Base-by-base conservation (phyloP, 2,113 vertebrate genomes). In the Perca fluviatilis region DNA sequence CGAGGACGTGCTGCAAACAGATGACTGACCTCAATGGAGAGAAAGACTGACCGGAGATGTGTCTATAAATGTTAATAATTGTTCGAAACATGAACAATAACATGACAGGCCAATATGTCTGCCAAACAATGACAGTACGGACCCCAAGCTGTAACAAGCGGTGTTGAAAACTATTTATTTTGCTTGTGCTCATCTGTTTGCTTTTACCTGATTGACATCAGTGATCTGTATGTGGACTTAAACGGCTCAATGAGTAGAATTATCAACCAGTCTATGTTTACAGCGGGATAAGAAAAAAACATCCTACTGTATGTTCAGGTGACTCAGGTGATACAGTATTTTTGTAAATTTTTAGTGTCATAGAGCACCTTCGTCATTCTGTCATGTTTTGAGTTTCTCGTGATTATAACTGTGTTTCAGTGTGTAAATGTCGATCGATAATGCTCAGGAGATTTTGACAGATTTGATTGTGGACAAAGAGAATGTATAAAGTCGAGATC, bases 401-500 rank as follows among this genome's bases (percentile, higher is more conserved):
- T 86, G 68, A 82, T 83, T 88, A 23, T 80, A 65, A 27, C 19
- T 86, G 60, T 74, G 58, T 90, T 72, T 81, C 15, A 67, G 5
- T 80, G 72, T 90, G 70, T 85, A 53, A 56, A 70, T 87, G 82
- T 83, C 27, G 73, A 62, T 83, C 13, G 56, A 75, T 56, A 73
- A 79, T 73, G 82, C 93, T 93, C 92, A 94, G 92, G 91, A 86
- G 71, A 62, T 87, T 74, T 75, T 78, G 92, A 94, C 92, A 87
- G 78, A 86, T 79, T 79, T 93, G 91, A 93, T 92, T 94, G 92
- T 93, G 83, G 92, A 93, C 91, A 89, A 85, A 81, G 23, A 88
- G 93, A 94, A 93, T 94, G 93, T 94, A 51, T 51, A 93, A 86
- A 79, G 83, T 89, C 27, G 43, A 72, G 77, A 79, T 82, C 60